Conservation (phyloP, 2,113 vertebrate genomes). For the Engystomops pustulosus region DNA sequence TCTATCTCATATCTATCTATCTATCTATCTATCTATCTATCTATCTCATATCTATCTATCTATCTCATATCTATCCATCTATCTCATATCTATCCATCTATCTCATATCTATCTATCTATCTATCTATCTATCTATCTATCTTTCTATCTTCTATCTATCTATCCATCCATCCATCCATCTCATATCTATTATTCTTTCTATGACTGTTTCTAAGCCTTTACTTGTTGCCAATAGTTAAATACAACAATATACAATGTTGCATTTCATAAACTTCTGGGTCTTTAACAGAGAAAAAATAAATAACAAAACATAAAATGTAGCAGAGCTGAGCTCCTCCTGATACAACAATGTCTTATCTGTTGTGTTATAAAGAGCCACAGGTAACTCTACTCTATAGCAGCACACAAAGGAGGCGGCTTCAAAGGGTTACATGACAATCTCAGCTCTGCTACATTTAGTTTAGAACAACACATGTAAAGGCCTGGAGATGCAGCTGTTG, state of each 20-base stretch:
- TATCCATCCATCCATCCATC: no score
- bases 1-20: background rate
- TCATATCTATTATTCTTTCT: no score
- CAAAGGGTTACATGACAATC: background rate
- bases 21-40: background rate
- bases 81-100: background rate
- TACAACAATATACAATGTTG: background rate
- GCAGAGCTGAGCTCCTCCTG: background rate
- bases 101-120: background rate
- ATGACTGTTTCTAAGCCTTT: no score
- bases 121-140: no score
- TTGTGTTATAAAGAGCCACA: background rate
- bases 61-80: background rate
- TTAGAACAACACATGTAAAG: constrained; percentile 13
- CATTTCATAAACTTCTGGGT: background rate
- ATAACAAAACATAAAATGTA: background rate
- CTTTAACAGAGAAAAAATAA: background rate
- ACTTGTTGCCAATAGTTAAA: no score
- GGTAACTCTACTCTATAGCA: background rate
- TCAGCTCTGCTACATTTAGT: background rate
- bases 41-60: background rate
- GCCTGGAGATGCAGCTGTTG: background rate
- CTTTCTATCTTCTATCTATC: no score
- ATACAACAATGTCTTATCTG: background rate
- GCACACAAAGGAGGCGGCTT: background rate